These are phyloP conservation scores for Dipodomys merriami DNA, from an alignment of 2,113 vertebrate genomes.

Conservation along the genomic window DNA sequence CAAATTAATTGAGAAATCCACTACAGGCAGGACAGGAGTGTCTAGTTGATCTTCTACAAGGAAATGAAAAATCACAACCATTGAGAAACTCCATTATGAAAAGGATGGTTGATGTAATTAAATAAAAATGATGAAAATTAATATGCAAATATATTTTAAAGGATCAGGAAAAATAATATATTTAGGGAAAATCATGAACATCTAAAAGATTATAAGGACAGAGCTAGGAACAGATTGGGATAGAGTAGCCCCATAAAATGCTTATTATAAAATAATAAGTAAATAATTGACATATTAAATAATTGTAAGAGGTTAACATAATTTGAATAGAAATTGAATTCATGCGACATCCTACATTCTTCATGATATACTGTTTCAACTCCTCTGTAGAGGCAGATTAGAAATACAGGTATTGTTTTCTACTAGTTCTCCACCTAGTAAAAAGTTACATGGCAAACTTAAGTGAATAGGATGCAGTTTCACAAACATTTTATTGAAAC, in stretches of 20 bases:
- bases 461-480: not conserved
- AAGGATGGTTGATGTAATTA: not conserved
- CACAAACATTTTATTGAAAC: not conserved
- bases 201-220: not conserved
- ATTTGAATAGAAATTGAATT: not conserved
- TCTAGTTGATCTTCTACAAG: not conserved
- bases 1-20: not conserved
- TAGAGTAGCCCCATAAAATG: not conserved
- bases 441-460: not conserved
- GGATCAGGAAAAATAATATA: not conserved
- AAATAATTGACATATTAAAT: not conserved
- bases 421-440: rapidly evolving
- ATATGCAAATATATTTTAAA: not conserved
- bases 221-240: not conserved
- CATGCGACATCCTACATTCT: not conserved
- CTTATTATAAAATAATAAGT: slow-evolving; percentile 30
- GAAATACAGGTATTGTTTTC: too few relatives aligned
- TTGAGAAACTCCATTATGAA: not conserved
- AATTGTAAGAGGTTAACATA: not conserved
- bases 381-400: not conserved
- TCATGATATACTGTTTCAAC: not conserved
- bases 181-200: not conserved
- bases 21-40: not conserved
- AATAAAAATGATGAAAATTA: slow-evolving; percentile 13
- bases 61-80: not conserved